Percentiles rank a stretch among this genome's conserved stretches.
Evolutionary conservation across 2,797 vertebrate species (phyloP).

Genomic region (Syncerus caffer): DNA sequence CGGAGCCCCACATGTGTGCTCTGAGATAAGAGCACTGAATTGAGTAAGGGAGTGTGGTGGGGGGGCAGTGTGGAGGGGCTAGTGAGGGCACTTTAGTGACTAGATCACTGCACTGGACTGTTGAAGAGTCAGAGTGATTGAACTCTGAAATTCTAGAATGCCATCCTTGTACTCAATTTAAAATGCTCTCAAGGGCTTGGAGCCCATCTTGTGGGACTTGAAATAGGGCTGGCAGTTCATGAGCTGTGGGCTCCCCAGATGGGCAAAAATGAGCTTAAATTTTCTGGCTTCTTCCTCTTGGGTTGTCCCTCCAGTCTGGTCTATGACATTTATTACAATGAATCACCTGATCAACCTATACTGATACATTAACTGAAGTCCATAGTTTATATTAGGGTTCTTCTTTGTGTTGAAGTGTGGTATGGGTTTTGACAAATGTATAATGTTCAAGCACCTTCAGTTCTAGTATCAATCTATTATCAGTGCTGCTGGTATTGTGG

Average conservation of each 20-base stretch:
- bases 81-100: background rate
- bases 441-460: background rate
- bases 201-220: background rate
- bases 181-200: background rate
- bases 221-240: background rate
- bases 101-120: background rate
- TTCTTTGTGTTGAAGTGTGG: background rate
- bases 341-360: background rate
- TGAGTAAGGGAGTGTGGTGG: background rate
- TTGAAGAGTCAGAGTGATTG: background rate
- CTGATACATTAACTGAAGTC: background rate
- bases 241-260: background rate
- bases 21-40: background rate
- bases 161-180: background rate
- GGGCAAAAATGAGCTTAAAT: background rate
- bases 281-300: background rate
- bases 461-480: background rate
- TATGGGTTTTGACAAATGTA: background rate
- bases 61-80: accelerated
- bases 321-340: background rate
- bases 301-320: background rate
- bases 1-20: background rate
- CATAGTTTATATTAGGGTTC: background rate
- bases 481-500: background rate
- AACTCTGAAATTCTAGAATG: background rate